Evolutionary conservation across 1,140 invertebrate species (phyloP).

Genomic region (Acromyrmex heyeri): DNA sequence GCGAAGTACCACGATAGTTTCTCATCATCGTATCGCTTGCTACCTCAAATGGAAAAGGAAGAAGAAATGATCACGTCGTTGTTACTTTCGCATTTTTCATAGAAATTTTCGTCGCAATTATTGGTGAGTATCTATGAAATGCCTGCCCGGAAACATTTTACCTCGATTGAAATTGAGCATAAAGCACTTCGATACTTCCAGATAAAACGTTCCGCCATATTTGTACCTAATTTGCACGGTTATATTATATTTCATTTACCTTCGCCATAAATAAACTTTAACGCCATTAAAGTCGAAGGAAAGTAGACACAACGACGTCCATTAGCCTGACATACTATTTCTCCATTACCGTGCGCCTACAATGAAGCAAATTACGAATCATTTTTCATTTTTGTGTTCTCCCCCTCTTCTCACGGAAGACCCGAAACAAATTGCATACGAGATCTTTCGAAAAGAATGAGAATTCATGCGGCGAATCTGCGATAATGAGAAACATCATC

Average conservation of each 20-base stretch:
- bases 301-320: constrained; percentile 54
- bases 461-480: constrained; percentile 1
- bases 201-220: constrained; percentile 22
- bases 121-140: background rate
- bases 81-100: background rate
- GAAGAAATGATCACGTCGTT: constrained; percentile 11
- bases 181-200: background rate
- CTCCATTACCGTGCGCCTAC: constrained; percentile 27
- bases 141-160: background rate
- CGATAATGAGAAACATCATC: constrained; percentile 12
- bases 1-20: constrained; percentile 42
- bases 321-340: constrained; percentile 59
- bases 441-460: constrained; percentile 7
- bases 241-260: constrained; percentile 48
- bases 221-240: background rate
- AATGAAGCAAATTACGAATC: constrained; percentile 48
- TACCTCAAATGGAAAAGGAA: background rate
- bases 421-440: constrained; percentile 24
- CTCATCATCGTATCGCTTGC: background rate
- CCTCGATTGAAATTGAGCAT: constrained; percentile 25
- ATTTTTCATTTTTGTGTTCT: constrained; percentile 51
- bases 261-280: constrained; percentile 10
- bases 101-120: background rate
- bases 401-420: background rate
- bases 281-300: constrained; percentile 21